These are phyloP conservation scores for Pandemis heparana DNA, from an alignment of 2,888 invertebrate species.

Conservation along the genomic window DNA sequence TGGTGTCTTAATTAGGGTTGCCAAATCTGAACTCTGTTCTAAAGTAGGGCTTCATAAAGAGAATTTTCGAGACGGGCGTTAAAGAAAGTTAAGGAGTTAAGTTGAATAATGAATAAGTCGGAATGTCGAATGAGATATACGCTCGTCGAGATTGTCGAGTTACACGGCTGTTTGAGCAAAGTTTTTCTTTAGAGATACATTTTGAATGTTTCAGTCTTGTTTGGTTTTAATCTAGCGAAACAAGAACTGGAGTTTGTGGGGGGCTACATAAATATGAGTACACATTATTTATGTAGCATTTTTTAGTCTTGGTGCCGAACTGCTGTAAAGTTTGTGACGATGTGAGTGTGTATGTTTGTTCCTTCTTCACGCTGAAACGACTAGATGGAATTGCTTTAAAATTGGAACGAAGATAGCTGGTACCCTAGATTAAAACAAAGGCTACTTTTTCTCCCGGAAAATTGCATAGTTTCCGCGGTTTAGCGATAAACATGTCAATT, in stretches of 20 bases:
- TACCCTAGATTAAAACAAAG: no score
- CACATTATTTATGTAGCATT: no score
- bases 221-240: neutral
- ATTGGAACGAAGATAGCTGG: no score
- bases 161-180: conserved; percentile 5
- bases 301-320: no score
- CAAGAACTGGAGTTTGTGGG: neutral
- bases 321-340: no score
- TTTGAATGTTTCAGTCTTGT: neutral
- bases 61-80: conserved; percentile 35
- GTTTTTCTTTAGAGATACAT: conserved; percentile 15
- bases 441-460: no score
- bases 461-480: no score
- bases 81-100: conserved; percentile 38
- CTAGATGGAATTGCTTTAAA: no score
- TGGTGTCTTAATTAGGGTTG: conserved; percentile 28
- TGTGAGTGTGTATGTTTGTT: no score
- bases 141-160: conserved; percentile 28
- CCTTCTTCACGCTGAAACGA: no score
- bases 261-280: no score
- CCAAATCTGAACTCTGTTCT: conserved; percentile 32
- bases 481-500: no score
- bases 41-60: conserved; percentile 36
- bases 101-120: conserved; percentile 38
- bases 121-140: conserved; percentile 41